Base-by-base conservation (phyloP, 2,797 vertebrate genomes). In the Tinamus major region DNA sequence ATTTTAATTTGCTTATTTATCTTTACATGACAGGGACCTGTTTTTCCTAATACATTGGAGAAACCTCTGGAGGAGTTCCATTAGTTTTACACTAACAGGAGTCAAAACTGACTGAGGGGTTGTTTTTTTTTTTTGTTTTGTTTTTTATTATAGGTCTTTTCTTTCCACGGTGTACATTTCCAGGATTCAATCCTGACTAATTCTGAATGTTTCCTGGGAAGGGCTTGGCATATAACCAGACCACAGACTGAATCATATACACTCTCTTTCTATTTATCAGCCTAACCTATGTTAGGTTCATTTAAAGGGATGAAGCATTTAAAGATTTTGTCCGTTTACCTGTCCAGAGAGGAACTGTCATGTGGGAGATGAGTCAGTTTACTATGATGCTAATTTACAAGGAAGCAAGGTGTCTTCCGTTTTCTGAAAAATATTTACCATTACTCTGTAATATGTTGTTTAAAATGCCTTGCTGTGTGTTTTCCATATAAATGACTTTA, bases 101-200 rank as follows among this genome's bases (percentile, higher is more conserved):
- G 35, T 70, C 76, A 89, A 76, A 89, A 69, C 46, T 68, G 44
- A 63, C 46, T 55, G 76, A 84, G 55, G 18, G 4, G 2, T 4
- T 8, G 27, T 31, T 17, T 31, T 4, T 19, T 35, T 46, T 39
- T 8, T 35, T 17, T 68, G 33, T 27, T 31, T 55, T 39, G 58
- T 27, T 56, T 82, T 35, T 51, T 1, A 48, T 58, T 69, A 3
- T 81, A 61, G n/a, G 13, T 77, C 24, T 91, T 91, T 83, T 46
- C 19, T 63, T 8, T 74, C 56, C 13, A 3, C 58, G 23, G 8
- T 55, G 76, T 48, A 42, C 77, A 88, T 93, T 90, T 92, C 68
- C 74, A 65, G 26, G 31, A 86, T 89, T 93, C 70, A 91, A 74
- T 84, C 53, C 83, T 81, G 82, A 80, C 70, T 71, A 95, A 86